These are phyloP conservation scores for Timema podura DNA, from an alignment of 2,888 invertebrate species.

Conservation along the genomic window DNA sequence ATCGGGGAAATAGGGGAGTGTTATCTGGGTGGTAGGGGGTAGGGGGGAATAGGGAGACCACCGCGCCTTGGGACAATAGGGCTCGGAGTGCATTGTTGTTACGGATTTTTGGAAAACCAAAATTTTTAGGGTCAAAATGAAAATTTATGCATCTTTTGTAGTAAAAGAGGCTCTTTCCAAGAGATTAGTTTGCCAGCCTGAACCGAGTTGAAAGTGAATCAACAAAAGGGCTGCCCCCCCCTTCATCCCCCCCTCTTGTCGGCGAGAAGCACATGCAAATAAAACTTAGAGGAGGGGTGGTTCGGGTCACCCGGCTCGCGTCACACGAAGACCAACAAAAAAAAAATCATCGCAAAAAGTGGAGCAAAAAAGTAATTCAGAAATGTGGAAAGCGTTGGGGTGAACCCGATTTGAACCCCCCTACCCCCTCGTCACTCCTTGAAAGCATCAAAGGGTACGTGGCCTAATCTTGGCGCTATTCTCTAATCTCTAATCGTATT, in stretches of 20 bases:
- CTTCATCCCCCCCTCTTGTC: constrained; percentile 3
- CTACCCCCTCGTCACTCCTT: no score
- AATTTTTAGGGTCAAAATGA: constrained; percentile 33
- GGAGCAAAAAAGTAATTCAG: no score
- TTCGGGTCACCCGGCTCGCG: no score
- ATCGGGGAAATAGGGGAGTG: neutral
- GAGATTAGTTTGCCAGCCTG: constrained; percentile 35
- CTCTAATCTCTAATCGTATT: no score
- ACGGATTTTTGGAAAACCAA: constrained; percentile 33
- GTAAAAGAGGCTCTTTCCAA: constrained; percentile 36
- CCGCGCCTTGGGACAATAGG: constrained; percentile 19
- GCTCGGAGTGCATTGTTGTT: constrained; percentile 24
- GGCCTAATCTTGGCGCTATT: no score
- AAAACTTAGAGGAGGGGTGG: neutral
- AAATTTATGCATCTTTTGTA: constrained; percentile 35
- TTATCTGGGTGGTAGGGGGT: neutral
- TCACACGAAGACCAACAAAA: no score
- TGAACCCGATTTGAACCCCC: no score
- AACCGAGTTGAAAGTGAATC: constrained; percentile 8
- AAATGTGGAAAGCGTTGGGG: no score
- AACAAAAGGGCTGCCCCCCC: constrained; percentile 19
- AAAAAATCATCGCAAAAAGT: no score
- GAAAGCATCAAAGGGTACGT: no score
- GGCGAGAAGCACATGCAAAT: constrained; percentile 25
- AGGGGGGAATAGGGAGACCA: neutral